Percentiles rank a stretch among this genome's conserved stretches.
phyloP scores from a whole-genome alignment of 2,113 vertebrate species.

The Sprattus sprattus region DNA sequence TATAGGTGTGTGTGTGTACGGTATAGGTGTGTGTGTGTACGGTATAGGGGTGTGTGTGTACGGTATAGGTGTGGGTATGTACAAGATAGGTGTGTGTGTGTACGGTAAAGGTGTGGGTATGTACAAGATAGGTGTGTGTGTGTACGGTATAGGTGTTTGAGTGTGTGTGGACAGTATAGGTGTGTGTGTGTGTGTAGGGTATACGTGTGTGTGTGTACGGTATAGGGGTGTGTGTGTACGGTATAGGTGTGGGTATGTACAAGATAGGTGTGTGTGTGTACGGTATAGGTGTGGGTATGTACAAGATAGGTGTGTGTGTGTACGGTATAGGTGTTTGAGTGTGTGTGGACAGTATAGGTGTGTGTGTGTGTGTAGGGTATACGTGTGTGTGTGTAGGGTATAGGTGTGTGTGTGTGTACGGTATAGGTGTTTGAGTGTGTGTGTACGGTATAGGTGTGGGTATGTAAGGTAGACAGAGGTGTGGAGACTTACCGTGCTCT shows the following conservation, averaged over 20 bases:
- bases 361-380: not conserved
- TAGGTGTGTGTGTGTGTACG: not conserved
- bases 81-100: not conserved
- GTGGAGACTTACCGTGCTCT: conserved; percentile 82
- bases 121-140: not conserved
- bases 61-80: not conserved
- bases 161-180: too few relatives aligned
- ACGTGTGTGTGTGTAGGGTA: too few relatives aligned
- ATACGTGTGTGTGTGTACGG: not conserved
- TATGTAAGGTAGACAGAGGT: conserved; percentile 23
- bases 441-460: not conserved
- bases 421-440: not conserved
- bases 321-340: not conserved
- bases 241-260: not conserved
- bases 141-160: too few relatives aligned
- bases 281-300: too few relatives aligned
- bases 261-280: too few relatives aligned
- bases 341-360: too few relatives aligned
- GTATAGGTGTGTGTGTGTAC: too few relatives aligned
- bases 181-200: too few relatives aligned
- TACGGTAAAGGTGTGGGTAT: not conserved
- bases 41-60: too few relatives aligned
- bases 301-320: too few relatives aligned
- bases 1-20: not conserved
- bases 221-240: too few relatives aligned